These are phyloP conservation scores for Cydia amplana DNA, from an alignment of 1,140 invertebrate species.

Conservation along the genomic window DNA sequence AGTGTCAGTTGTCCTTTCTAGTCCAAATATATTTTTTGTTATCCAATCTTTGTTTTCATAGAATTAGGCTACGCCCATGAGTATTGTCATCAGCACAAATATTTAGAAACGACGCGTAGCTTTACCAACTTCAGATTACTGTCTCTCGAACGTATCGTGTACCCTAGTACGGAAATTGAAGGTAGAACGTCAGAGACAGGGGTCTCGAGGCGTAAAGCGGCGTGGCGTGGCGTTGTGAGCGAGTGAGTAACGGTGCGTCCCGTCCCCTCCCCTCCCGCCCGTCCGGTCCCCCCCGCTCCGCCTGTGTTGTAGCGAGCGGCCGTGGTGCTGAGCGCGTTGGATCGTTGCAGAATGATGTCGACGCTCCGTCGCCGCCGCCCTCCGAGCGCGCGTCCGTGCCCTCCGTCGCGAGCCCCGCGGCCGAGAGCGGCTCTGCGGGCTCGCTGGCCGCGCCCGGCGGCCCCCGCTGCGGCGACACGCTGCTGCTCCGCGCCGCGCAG, in stretches of 20 bases:
- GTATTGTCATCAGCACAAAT: slow-evolving; percentile 53
- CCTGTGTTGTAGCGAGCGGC: slow-evolving; percentile 66
- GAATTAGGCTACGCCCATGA: slow-evolving; percentile 36
- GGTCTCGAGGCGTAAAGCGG: slow-evolving; percentile 38
- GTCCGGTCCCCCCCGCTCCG: slow-evolving; percentile 34
- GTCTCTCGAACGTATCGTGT: slow-evolving; percentile 38
- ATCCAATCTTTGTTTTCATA: slow-evolving; percentile 51
- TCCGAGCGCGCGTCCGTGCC: slow-evolving; percentile 45
- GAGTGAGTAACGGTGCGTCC: slow-evolving; percentile 68
- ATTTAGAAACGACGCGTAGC: slow-evolving; percentile 43
- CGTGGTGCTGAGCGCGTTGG: slow-evolving; percentile 72
- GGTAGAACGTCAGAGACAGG: slow-evolving; percentile 39
- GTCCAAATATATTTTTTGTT: slow-evolving; percentile 48
- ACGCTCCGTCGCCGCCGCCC: slow-evolving; percentile 67
- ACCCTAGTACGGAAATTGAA: neutral
- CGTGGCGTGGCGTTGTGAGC: slow-evolving; percentile 43
- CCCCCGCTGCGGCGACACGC: slow-evolving; percentile 34
- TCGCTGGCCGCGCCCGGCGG: neutral
- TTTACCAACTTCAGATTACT: slow-evolving; percentile 47
- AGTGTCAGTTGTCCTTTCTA: slow-evolving; percentile 29
- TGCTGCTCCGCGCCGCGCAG: slow-evolving; percentile 41
- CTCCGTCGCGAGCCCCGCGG: slow-evolving; percentile 29
- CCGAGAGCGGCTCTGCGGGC: slow-evolving; percentile 30
- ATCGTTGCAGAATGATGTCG: slow-evolving; percentile 76
- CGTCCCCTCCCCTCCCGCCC: slow-evolving; percentile 34